Percentiles rank a stretch among this genome's conserved stretches.
phyloP scores from a whole-genome alignment of 2,113 vertebrate genomes.

The Sinocyclocheilus grahami region DNA sequence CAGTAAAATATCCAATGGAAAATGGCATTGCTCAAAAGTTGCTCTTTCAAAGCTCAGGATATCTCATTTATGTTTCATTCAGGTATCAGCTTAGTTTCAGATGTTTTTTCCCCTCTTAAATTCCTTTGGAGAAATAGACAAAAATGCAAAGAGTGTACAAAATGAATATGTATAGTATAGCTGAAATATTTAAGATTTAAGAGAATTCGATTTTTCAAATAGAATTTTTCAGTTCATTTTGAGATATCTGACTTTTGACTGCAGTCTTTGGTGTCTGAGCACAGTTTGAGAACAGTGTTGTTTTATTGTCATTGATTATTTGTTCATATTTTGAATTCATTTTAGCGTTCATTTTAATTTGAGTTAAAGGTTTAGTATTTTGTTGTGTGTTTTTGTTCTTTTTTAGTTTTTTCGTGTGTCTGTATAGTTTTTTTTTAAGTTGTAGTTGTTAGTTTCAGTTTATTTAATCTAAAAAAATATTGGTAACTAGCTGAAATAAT shows the following conservation, averaged over 20 bases:
- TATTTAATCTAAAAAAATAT: no score
- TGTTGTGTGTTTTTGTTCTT: not conserved
- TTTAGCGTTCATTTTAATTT: no score
- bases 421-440: no score
- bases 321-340: no score
- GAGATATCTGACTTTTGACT: no score
- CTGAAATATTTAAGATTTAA: not conserved
- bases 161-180: not conserved
- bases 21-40: not conserved
- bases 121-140: not conserved
- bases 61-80: not conserved
- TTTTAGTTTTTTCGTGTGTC: not conserved
- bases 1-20: not conserved
- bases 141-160: no score
- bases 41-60: not conserved
- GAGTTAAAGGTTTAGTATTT: no score
- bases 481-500: no score
- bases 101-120: not conserved
- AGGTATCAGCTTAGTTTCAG: not conserved
- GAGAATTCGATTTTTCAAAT: not conserved
- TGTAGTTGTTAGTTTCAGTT: no score
- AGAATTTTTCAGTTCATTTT: no score
- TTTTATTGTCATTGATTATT: not conserved
- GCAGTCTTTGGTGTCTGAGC: not conserved
- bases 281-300: no score